Percentiles rank a stretch among this genome's conserved stretches.
Evolutionary conservation across 1,140 invertebrate species (phyloP).

Genomic region (Ceratina australensis): DNA sequence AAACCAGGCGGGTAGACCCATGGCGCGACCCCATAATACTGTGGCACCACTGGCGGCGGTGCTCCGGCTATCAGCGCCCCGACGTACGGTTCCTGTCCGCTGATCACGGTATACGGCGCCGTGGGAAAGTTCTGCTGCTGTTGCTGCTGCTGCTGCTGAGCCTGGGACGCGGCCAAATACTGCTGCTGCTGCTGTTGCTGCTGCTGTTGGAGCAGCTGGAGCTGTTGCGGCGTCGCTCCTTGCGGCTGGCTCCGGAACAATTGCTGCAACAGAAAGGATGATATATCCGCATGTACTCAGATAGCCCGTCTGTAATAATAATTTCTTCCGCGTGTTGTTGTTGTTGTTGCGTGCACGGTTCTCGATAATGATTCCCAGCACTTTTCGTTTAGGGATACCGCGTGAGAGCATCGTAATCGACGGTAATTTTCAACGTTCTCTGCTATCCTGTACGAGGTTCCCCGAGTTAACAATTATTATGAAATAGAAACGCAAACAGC

Average conservation of each 20-base stretch:
- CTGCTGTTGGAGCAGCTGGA: slow-evolving; percentile 80
- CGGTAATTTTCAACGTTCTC: slow-evolving; percentile 4
- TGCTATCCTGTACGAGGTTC: background rate
- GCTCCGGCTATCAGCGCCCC: slow-evolving; percentile 84
- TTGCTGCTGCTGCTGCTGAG: slow-evolving; percentile 86
- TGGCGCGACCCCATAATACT: slow-evolving; percentile 89
- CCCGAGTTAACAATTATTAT: background rate
- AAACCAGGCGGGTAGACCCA: slow-evolving; percentile 91
- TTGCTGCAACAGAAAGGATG: slow-evolving; percentile 84
- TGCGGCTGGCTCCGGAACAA: slow-evolving; percentile 90
- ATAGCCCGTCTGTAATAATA: too few species aligned
- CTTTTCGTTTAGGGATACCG: background rate
- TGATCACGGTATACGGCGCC: slow-evolving; percentile 94
- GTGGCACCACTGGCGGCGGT: slow-evolving; percentile 84
- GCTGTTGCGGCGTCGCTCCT: slow-evolving; percentile 78
- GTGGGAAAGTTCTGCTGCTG: slow-evolving; percentile 85
- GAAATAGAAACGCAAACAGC: background rate
- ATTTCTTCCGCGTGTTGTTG: background rate
- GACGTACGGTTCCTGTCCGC: slow-evolving; percentile 86
- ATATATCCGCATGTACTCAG: background rate
- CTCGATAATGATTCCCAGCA: background rate
- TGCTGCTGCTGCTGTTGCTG: slow-evolving; percentile 81
- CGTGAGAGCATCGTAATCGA: background rate
- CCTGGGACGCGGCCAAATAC: slow-evolving; percentile 83
- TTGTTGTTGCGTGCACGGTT: background rate